Base-by-base conservation (phyloP, 2,888 invertebrate species). In the Protonemura montana region DNA sequence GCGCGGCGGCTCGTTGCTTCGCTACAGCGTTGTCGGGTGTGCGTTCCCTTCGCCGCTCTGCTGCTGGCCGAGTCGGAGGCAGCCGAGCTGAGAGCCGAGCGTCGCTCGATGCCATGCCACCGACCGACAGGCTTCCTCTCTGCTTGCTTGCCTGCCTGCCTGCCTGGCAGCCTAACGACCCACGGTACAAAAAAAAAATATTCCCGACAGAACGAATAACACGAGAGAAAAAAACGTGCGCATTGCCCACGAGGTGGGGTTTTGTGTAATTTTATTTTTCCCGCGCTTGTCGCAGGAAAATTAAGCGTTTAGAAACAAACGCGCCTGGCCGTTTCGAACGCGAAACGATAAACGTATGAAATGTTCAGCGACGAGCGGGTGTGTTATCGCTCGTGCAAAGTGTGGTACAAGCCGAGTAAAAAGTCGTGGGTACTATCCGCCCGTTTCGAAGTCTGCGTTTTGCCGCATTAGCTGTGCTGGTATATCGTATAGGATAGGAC, bases 11-110 rank as follows among this genome's bases (percentile, higher is more conserved):
- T 35, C 35, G 35, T 35, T 35, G 35, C 5, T 10, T 35, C 82
- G 76, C 35, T 81, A 85, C 87, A 87, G 41, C 76, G 82, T 82
- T 85, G 87, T 85, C 87, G 85, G 87, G 76, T 87, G 87, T 85
- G 85, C 77, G 80, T 59, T 59, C 59, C 59, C 21, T 59, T 10
- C 59, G 16, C 21, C 59, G 59, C 59, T 13, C n/a, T n/a, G n/a
- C n/a, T n/a, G n/a, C n/a, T 35, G 35, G 3, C 35, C 5, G 35
- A 35, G 59, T 59, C 59, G 59, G 21, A 59, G 59, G 1, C 16
- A 59, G 59, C 59, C 59, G 59, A 59, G 59, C 59, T 59, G 59
- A 10, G 78, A 29, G 81, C 28, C 78, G 78, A 78, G 13, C 59
- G 59, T 29, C 85, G 86, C 76, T 85, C 85, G 29, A 85, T 86